A percentile compares a stretch with the other conserved stretches of the same genome.
These are phyloP conservation scores for Amphiura filiformis DNA, from an alignment of 35 echinoderm and acorn worm genomes.

Conservation along the genomic window DNA sequence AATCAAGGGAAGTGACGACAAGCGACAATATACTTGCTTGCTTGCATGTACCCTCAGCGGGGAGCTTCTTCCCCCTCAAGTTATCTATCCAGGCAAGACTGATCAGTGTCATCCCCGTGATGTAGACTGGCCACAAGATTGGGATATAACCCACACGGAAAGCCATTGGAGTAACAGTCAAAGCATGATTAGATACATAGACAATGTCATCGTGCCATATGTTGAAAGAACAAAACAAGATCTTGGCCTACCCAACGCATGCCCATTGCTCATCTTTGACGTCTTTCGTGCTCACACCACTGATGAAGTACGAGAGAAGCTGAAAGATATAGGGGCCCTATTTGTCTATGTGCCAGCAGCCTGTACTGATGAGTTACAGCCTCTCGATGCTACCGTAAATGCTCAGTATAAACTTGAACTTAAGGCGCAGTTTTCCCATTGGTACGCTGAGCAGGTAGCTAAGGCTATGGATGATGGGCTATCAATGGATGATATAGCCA, in stretches of 20 bases:
- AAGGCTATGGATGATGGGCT: neutral
- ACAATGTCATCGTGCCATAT: conserved; percentile 39
- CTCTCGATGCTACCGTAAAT: conserved; percentile 29
- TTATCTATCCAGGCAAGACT: conserved; percentile 38
- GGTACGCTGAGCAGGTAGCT: conserved; percentile 31
- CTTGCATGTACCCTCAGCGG: conserved; percentile 8
- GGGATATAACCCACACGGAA: conserved; percentile 43
- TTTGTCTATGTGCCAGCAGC: conserved; percentile 24
- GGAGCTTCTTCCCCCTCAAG: conserved; percentile 29
- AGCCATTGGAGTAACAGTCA: conserved; percentile 25
- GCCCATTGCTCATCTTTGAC: conserved; percentile 43
- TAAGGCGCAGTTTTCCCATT: conserved; percentile 4
- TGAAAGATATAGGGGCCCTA: neutral
- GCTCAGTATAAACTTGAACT: conserved; percentile 2
- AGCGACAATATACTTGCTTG: conserved; percentile 32
- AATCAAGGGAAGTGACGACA: conserved; percentile 40
- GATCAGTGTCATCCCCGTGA: conserved; percentile 26
- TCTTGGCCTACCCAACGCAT: neutral
- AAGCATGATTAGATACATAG: conserved; percentile 37
- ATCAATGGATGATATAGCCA: conserved; percentile 5
- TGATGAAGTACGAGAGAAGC: conserved; percentile 21
- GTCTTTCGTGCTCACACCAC: conserved; percentile 23
- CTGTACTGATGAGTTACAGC: conserved; percentile 38
- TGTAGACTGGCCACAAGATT: conserved; percentile 24
- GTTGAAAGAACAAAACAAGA: conserved; percentile 7